These are phyloP conservation scores for Phymatocera aterrima DNA, from an alignment of 2,888 invertebrate species.

Conservation along the genomic window DNA sequence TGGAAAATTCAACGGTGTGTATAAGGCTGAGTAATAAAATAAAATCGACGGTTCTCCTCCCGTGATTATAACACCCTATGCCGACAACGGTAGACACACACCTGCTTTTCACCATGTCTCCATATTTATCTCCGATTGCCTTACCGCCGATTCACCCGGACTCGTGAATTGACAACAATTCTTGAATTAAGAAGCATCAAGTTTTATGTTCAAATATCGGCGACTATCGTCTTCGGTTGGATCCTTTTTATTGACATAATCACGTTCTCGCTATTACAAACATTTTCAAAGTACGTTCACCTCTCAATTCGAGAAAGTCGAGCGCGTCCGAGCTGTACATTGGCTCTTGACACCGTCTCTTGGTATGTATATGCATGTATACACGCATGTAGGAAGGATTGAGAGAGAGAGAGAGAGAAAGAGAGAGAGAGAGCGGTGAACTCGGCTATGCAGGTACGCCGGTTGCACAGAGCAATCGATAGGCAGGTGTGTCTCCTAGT, in stretches of 20 bases:
- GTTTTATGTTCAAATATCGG: neutral
- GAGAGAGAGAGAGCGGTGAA: neutral
- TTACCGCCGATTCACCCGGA: no score
- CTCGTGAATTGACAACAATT: neutral
- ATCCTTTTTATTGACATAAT: neutral
- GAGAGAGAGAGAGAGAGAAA: neutral
- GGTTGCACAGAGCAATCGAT: neutral
- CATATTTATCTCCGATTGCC: no score
- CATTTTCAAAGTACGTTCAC: slow-evolving; percentile 6
- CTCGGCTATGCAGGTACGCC: neutral
- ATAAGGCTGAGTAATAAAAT: no score
- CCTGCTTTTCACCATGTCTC: no score
- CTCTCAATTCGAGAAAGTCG: slow-evolving; percentile 21
- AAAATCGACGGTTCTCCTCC: neutral
- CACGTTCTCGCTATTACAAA: neutral
- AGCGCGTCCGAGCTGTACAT: neutral
- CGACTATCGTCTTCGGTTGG: no score
- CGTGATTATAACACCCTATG: neutral
- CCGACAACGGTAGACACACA: neutral
- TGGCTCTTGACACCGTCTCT: neutral
- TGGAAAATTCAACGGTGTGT: no score
- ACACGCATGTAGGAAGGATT: no score
- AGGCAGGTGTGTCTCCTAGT: neutral
- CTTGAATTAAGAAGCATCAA: neutral
- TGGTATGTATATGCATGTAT: neutral